phyloP scores from a whole-genome alignment of 2,888 invertebrate genomes.

The Drosophila prolongata region DNA sequence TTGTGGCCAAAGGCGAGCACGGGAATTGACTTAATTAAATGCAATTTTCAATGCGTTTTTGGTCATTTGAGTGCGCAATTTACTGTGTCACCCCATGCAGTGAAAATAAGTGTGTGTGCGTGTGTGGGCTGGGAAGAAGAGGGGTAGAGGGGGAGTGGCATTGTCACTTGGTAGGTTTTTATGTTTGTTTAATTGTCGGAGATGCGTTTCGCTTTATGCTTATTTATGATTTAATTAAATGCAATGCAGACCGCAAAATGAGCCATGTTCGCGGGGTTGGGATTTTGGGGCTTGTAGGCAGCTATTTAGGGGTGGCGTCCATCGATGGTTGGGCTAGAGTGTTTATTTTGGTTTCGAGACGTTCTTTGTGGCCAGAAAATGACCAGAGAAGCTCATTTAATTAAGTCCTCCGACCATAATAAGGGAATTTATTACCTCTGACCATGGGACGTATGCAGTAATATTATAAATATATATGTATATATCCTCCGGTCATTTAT shows the following conservation, averaged over 20 bases:
- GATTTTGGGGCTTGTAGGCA: neutral
- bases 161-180: constrained; percentile 66
- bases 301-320: constrained; percentile 25
- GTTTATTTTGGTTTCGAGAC: constrained; percentile 73
- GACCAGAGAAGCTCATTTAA: constrained; percentile 50
- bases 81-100: constrained; percentile 46
- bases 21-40: constrained; percentile 76
- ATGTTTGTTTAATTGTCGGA: constrained; percentile 79
- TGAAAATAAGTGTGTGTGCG: neutral
- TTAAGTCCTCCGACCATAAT: constrained; percentile 51
- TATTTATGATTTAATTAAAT: constrained; percentile 81
- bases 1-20: constrained; percentile 25
- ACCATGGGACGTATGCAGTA: constrained; percentile 4
- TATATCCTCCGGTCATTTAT: constrained; percentile 29
- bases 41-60: constrained; percentile 74
- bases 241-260: constrained; percentile 62
- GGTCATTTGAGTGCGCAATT: constrained; percentile 75
- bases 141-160: constrained; percentile 25
- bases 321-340: constrained; percentile 48
- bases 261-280: constrained; percentile 33
- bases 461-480: neutral
- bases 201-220: constrained; percentile 73
- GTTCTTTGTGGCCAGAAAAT: constrained; percentile 45
- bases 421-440: constrained; percentile 32
- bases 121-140: neutral